Evolutionary conservation across 2,113 vertebrate genomes (phyloP).

Genomic region (Saccopteryx leptura): DNA sequence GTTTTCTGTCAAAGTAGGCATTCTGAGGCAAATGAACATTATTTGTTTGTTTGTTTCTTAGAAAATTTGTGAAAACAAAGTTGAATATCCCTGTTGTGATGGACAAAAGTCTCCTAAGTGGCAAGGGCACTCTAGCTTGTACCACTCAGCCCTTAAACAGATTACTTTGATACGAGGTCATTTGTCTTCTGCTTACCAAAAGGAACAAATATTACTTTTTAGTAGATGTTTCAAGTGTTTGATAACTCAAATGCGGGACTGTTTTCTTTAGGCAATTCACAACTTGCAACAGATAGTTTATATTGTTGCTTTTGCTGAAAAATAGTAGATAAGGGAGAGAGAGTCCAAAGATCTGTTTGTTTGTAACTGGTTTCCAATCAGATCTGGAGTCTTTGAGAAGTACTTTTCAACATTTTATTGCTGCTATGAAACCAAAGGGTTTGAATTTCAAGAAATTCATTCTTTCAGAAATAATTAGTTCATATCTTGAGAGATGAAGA

Average conservation of each 20-base stretch:
- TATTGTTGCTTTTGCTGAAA: slow-evolving; percentile 65
- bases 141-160: slow-evolving; percentile 48
- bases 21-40: slow-evolving; percentile 11
- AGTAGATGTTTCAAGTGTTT: slow-evolving; percentile 49
- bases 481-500: slow-evolving; percentile 43
- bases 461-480: slow-evolving; percentile 46
- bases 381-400: not conserved
- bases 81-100: not conserved
- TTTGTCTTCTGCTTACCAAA: slow-evolving; percentile 46
- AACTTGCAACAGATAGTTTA: slow-evolving; percentile 57
- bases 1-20: slow-evolving; percentile 10
- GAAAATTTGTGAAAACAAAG: slow-evolving; percentile 13
- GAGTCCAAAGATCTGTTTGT: not conserved
- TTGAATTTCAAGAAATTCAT: not conserved
- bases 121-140: slow-evolving; percentile 10
- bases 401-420: slow-evolving; percentile 27
- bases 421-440: slow-evolving; percentile 45
- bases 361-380: not conserved
- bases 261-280: slow-evolving; percentile 64
- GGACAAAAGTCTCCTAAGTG: not conserved
- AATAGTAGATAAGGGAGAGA: not conserved
- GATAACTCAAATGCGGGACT: slow-evolving; percentile 62
- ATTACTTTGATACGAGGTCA: slow-evolving; percentile 61
- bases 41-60: not conserved
- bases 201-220: slow-evolving; percentile 67